Conservation (phyloP, 2,797 vertebrate genomes). For the Leptatherina wallacei region DNA sequence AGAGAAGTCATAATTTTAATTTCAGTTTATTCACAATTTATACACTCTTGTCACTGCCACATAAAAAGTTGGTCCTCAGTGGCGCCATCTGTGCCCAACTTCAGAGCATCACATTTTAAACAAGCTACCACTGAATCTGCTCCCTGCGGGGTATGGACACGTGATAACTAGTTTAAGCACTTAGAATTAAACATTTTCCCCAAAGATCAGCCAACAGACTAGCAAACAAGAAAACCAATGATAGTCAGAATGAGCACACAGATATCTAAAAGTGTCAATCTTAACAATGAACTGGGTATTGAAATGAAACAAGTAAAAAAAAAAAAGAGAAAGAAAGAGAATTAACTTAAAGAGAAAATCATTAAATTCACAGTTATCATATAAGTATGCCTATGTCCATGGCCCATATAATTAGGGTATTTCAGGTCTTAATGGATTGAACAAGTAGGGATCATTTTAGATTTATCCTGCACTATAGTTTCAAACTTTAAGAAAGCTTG, state of each 20-base stretch:
- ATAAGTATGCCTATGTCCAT: too few species aligned
- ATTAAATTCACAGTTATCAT: not conserved
- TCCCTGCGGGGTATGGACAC: constrained; percentile 33
- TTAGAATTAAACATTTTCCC: constrained; percentile 41
- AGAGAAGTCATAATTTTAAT: constrained; percentile 43
- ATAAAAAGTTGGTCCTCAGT: constrained; percentile 28
- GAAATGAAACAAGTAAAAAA: not conserved
- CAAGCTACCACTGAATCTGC: constrained; percentile 24
- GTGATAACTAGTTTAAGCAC: constrained; percentile 58
- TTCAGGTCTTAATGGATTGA: not conserved
- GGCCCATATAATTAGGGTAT: not conserved
- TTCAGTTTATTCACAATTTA: constrained; percentile 83
- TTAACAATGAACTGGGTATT: constrained; percentile 15
- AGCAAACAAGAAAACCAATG: constrained; percentile 30
- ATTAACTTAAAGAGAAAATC: not conserved
- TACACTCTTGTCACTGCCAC: constrained; percentile 70
- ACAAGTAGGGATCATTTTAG: not conserved
- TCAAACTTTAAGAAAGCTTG: not conserved
- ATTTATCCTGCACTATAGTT: not conserved
- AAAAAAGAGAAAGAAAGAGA: not conserved
- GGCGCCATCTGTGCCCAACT: constrained; percentile 33
- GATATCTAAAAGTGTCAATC: constrained; percentile 43
- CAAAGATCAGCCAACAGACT: constrained; percentile 29
- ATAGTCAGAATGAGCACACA: constrained; percentile 55
- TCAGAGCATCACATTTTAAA: constrained; percentile 51